These are phyloP conservation scores for Lanius collurio DNA, from an alignment of 2,113 vertebrate genomes.

Conservation along the genomic window DNA sequence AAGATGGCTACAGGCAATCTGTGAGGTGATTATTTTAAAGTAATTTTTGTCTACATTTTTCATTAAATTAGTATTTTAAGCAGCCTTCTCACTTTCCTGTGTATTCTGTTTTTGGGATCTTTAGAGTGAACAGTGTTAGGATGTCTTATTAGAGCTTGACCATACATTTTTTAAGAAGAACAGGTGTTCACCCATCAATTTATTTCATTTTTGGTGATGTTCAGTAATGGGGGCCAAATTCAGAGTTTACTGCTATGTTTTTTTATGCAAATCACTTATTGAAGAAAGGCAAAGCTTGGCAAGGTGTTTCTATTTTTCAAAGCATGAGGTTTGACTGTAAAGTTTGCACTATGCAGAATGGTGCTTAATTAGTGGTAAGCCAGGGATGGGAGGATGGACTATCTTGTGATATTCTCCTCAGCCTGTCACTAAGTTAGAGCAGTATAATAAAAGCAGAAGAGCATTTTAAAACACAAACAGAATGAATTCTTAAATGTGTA, in stretches of 20 bases:
- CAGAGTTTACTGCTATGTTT: not conserved
- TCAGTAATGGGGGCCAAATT: not conserved
- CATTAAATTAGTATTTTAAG: not conserved
- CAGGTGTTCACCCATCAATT: not conserved
- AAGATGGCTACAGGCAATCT: not conserved
- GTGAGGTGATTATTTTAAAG: constrained; percentile 6
- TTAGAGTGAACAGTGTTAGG: not conserved
- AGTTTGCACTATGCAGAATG: not conserved
- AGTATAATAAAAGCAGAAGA: not conserved
- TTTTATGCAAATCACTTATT: not conserved
- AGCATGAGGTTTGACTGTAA: not conserved
- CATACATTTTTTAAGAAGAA: not conserved
- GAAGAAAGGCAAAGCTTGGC: not conserved
- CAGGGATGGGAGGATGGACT: not conserved
- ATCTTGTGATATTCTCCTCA: not conserved
- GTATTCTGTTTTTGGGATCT: not conserved
- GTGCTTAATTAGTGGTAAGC: not conserved
- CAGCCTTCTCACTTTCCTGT: not conserved
- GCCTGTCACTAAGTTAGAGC: not conserved
- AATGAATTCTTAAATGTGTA: not conserved
- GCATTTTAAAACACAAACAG: not conserved
- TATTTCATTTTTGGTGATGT: not conserved
- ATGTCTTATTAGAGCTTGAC: not conserved
- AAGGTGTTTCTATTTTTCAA: not conserved
- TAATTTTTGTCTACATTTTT: not conserved